phyloP scores from a whole-genome alignment of 2,888 invertebrate genomes.

The Cephus nigrinus region DNA sequence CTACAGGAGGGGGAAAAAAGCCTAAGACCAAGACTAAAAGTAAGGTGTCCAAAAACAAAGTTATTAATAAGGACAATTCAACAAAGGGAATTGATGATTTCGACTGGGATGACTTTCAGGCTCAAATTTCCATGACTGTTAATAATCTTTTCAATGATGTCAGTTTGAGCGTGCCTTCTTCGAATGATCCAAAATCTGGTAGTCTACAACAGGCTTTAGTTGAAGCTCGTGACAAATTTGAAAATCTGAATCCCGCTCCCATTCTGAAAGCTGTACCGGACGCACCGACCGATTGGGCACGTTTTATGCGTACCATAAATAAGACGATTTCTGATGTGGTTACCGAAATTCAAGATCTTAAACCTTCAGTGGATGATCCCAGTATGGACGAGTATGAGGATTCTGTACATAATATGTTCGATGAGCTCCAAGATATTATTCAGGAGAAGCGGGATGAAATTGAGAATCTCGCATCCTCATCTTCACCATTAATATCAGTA shows the following conservation, averaged over 20 bases:
- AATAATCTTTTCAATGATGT: neutral
- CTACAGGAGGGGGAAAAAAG: neutral
- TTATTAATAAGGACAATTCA: neutral
- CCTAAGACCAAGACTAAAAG: neutral
- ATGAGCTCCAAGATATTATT: conserved; percentile 10
- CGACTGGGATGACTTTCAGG: neutral
- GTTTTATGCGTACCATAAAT: neutral
- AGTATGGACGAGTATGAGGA: conserved; percentile 13
- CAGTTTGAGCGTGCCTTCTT: neutral
- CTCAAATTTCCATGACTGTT: neutral
- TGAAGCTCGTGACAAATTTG: conserved; percentile 15
- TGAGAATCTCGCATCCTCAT: neutral
- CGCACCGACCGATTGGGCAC: conserved; percentile 1
- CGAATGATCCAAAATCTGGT: neutral
- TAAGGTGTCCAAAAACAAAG: neutral
- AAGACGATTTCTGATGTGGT: conserved; percentile 2
- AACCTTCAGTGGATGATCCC: neutral
- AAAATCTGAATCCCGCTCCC: neutral
- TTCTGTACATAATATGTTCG: conserved; percentile 4
- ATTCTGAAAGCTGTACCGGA: neutral
- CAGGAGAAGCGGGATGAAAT: conserved; percentile 6
- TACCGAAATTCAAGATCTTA: neutral
- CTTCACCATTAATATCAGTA: neutral
- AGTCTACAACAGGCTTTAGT: conserved; percentile 9
- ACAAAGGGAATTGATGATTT: neutral